Conservation (phyloP, 2,888 invertebrate genomes). For the Oligia latruncula region DNA sequence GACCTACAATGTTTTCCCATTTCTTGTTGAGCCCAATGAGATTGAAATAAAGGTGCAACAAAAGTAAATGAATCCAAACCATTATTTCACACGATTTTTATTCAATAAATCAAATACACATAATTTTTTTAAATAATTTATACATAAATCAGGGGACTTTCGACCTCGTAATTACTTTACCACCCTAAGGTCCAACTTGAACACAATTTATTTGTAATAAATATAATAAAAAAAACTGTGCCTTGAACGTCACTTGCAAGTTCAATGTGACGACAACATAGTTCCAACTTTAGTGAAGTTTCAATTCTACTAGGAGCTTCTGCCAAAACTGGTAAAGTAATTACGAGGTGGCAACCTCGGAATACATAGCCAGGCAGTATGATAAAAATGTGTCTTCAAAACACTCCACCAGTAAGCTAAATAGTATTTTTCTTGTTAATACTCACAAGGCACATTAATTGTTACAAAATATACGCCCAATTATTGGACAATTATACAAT, state of each 20-base stretch:
- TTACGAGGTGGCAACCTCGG: neutral
- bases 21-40: neutral
- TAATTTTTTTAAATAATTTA: neutral
- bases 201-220: no score
- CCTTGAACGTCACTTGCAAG: no score
- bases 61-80: neutral
- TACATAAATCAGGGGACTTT: neutral
- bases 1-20: neutral
- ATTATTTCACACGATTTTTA: neutral
- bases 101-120: neutral
- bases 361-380: neutral
- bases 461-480: neutral
- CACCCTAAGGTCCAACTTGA: neutral
- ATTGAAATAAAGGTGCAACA: neutral
- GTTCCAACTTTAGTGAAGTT: neutral
- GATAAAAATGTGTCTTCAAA: neutral
- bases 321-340: neutral
- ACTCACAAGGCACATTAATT: neutral
- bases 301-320: neutral
- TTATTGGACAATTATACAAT: constrained; percentile 17
- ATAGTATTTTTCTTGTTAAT: neutral
- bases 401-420: neutral
- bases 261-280: neutral
- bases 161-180: neutral
- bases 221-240: no score